Evolutionary conservation across 2,113 vertebrate species (phyloP), one percentile per base, ranked within the genome.

Genomic region (Delphinapterus leucas): DNA sequence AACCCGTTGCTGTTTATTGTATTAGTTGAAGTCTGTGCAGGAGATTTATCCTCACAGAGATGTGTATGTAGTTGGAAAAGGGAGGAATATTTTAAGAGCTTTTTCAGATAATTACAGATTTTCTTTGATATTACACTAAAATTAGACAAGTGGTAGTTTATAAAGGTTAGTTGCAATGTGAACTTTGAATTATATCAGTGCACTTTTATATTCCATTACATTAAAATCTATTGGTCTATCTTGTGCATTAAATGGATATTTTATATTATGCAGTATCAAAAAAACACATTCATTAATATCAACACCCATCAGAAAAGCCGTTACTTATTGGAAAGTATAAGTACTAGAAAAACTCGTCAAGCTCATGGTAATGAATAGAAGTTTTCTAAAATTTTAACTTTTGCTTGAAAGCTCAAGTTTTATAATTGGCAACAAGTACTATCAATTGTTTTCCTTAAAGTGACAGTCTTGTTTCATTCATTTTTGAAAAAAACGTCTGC

Each of bases 311-410:
- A 86, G 82, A 71, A 65, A 90, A 87, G 20, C 31, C 47, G 73
- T 87, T 74, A 83, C 44, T 3, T 82, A 55, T 47, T 97, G 61
- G 53, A 81, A 87, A 91, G 28, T 76, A n/a, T 71, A 31, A 61
- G 73, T 94, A 74, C 49, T 96, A 47, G 44, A 79, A 96, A 77
- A 91, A 91, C 20, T 21, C 2, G 20, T 53, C 33, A 83, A 53
- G 21, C 33, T 65, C 2, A 11, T 55, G 53, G 21, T 81, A n/a
- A 8, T 38, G 21, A 95, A 77, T 90, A 82, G 60, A 68, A 88
- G 61, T 93, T 96, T 90, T 71, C 53, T 31, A 73, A 67, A 88
- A 93, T 96, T 36, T 15, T 53, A n/a, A 86, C 70, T 81, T 93
- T 82, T 90, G 41, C 73, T 74, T 74, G 49, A 95, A 93, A 90